Conservation (phyloP, 2,888 invertebrate species). For the Cyrtodaria siliqua region DNA sequence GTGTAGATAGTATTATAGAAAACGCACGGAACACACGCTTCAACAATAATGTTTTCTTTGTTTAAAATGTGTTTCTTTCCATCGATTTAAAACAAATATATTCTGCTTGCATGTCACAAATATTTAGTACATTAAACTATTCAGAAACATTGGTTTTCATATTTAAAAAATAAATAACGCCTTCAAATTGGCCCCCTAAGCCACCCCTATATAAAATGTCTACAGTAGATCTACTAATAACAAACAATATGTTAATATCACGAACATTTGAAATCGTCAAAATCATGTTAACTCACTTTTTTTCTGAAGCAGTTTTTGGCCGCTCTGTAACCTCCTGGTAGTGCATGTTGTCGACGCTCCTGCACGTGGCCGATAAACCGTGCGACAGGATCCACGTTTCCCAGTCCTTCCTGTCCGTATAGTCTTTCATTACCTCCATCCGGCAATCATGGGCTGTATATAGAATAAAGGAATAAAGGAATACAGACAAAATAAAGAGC, state of each 20-base stretch:
- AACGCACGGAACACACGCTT: too few relatives aligned
- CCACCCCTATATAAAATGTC: not conserved
- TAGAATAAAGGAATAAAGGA: not conserved
- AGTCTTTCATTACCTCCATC: constrained; percentile 71
- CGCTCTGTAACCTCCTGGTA: constrained; percentile 59
- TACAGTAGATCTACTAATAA: not conserved
- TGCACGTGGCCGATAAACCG: constrained; percentile 76
- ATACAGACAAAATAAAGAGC: too few relatives aligned
- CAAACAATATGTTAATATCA: not conserved
- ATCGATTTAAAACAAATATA: too few relatives aligned
- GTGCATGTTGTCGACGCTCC: constrained; percentile 72
- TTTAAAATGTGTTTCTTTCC: too few relatives aligned
- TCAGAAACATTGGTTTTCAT: not conserved
- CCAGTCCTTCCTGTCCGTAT: constrained; percentile 74
- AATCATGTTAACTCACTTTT: constrained; percentile 43
- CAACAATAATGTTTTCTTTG: too few relatives aligned
- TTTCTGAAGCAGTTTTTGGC: constrained; percentile 44
- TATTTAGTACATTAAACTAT: too few relatives aligned
- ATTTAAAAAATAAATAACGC: not conserved
- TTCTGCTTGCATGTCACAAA: too few relatives aligned
- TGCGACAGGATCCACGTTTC: constrained; percentile 79
- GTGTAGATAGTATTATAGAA: too few relatives aligned
- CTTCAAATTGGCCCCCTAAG: not conserved
- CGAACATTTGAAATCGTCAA: not conserved
- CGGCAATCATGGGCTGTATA: constrained; percentile 83